Conservation (phyloP, 1,140 invertebrate species). For the Anoplophora glabripennis region DNA sequence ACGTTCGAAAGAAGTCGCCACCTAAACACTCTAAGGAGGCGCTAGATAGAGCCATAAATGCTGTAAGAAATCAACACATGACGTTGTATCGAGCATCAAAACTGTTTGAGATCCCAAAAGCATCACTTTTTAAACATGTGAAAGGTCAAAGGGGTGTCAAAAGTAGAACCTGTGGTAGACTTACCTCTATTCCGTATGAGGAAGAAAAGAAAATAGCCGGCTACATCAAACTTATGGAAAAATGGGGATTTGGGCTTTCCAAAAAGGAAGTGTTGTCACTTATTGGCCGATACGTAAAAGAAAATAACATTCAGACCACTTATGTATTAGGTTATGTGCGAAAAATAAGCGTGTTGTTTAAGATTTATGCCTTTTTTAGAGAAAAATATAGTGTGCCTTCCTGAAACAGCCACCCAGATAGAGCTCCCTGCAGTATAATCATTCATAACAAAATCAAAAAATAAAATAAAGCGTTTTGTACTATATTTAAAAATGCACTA, state of each 20-base stretch:
- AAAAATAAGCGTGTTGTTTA: too few species aligned
- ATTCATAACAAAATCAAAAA: too few species aligned
- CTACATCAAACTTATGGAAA: slow-evolving; percentile 36
- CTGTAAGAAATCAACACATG: slow-evolving; percentile 26
- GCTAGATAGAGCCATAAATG: slow-evolving; percentile 28
- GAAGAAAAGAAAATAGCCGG: slow-evolving; percentile 36
- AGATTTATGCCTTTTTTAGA: too few species aligned
- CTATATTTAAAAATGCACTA: too few species aligned
- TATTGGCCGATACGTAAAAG: slow-evolving; percentile 35
- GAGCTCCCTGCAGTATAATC: too few species aligned
- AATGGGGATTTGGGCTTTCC: slow-evolving; percentile 44
- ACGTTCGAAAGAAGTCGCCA: slow-evolving; percentile 10
- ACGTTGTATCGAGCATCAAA: slow-evolving; percentile 19
- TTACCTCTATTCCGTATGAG: slow-evolving; percentile 30
- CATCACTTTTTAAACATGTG: slow-evolving; percentile 27
- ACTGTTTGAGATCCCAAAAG: slow-evolving; percentile 30
- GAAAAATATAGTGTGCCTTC: too few species aligned
- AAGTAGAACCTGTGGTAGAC: slow-evolving; percentile 33
- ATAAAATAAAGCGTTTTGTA: too few species aligned
- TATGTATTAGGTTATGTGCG: too few species aligned
- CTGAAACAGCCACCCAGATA: too few species aligned
- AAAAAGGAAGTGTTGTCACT: slow-evolving; percentile 40
- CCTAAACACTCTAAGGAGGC: slow-evolving; percentile 25
- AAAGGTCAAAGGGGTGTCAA: slow-evolving; percentile 24
- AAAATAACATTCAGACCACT: slow-evolving; percentile 44